A percentile compares a stretch with the other conserved stretches of the same genome.
phyloP scores from a whole-genome alignment of 2,888 invertebrate genomes.

The Aspidiotus rigidus region DNA sequence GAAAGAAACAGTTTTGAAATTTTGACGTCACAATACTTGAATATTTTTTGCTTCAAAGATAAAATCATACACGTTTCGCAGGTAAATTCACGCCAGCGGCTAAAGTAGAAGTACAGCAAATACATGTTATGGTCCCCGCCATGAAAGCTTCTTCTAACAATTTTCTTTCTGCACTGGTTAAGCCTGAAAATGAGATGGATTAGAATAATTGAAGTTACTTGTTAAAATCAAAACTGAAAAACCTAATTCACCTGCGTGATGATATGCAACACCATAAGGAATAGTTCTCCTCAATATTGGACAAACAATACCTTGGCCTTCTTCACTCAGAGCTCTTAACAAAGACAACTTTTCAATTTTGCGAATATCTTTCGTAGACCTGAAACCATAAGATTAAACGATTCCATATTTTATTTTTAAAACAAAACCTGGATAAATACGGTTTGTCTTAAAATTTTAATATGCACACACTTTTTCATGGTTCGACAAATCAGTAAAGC shows the following conservation, averaged over 20 bases:
- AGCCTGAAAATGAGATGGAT: conserved; percentile 44
- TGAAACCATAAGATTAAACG: background rate
- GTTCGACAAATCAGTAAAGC: conserved; percentile 63
- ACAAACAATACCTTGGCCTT: conserved; percentile 58
- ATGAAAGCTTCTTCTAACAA: conserved; percentile 76
- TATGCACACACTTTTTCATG: conserved; percentile 40
- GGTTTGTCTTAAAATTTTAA: no score
- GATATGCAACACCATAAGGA: conserved; percentile 79
- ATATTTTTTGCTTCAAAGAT: background rate
- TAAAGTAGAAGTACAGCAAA: conserved; percentile 91
- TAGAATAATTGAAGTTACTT: background rate
- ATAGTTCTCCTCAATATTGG: conserved; percentile 58
- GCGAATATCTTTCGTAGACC: conserved; percentile 41
- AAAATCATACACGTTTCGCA: conserved; percentile 58
- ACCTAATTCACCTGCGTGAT: conserved; percentile 60
- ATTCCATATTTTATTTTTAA: no score
- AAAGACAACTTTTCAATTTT: conserved; percentile 52
- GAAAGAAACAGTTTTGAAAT: background rate
- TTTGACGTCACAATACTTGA: background rate
- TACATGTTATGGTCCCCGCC: conserved; percentile 70
- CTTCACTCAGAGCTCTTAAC: conserved; percentile 53
- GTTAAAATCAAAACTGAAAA: background rate
- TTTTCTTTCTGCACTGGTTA: conserved; percentile 76
- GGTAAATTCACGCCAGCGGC: conserved; percentile 98
- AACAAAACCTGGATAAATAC: no score